These are phyloP conservation scores for Sarcophaga subvicina DNA, from an alignment of 2,888 invertebrate genomes.

Conservation along the genomic window DNA sequence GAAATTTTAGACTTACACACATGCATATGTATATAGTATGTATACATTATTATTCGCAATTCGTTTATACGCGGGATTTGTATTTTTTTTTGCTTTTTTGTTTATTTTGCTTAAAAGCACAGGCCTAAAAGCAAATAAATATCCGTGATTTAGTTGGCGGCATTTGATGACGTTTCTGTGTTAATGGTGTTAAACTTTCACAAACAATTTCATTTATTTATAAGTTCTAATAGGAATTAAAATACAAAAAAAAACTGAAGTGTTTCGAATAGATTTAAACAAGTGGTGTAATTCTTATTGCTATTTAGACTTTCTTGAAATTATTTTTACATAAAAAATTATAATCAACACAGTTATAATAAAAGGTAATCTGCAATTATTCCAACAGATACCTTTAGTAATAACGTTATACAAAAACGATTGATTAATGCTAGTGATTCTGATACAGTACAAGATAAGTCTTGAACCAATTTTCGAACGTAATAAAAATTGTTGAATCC, in stretches of 20 bases:
- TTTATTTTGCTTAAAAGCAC: conserved; percentile 42
- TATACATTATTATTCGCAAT: conserved; percentile 18
- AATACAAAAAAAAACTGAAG: neutral
- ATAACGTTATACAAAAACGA: too few species aligned
- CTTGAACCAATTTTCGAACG: too few species aligned
- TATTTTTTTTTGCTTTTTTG: neutral
- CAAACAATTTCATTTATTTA: conserved; percentile 51
- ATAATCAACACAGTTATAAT: too few species aligned
- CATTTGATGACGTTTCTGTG: conserved; percentile 31
- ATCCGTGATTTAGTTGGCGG: conserved; percentile 26
- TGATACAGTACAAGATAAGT: too few species aligned
- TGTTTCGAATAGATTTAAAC: too few species aligned
- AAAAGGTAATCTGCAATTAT: too few species aligned
- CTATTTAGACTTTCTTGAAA: too few species aligned
- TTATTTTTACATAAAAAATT: too few species aligned
- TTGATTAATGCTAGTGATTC: too few species aligned
- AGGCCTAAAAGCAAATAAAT: neutral
- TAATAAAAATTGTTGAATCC: too few species aligned
- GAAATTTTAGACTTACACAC: neutral
- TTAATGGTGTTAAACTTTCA: conserved; percentile 36
- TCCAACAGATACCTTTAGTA: too few species aligned
- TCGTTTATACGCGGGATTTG: conserved; percentile 18
- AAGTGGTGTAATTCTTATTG: too few species aligned
- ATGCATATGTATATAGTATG: conserved; percentile 5
- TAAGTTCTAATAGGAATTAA: neutral